Conservation (phyloP, 2,113 vertebrate species). For the Hippocampus guttulatus region DNA sequence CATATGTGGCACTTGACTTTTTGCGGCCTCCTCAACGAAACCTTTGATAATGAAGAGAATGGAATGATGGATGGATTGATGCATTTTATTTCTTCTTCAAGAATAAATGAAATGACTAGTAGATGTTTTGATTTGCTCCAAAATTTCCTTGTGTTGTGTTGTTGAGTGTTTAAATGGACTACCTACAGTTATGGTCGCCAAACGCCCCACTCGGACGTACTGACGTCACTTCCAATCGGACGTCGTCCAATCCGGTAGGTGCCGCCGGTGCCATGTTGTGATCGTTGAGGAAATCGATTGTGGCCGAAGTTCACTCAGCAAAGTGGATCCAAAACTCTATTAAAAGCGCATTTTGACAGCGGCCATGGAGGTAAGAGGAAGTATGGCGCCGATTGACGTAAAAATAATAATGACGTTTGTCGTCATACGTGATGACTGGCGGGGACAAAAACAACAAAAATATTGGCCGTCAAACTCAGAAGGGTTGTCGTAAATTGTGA, state of each 20-base stretch:
- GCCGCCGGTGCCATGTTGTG: constrained; percentile 60
- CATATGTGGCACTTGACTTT: too few species aligned
- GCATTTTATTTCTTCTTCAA: too few species aligned
- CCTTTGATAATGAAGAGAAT: too few species aligned
- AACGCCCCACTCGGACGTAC: constrained; percentile 4
- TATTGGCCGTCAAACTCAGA: constrained; percentile 22
- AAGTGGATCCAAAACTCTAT: constrained; percentile 53
- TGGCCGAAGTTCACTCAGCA: constrained; percentile 56
- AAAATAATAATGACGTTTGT: constrained; percentile 25
- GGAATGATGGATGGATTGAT: too few species aligned
- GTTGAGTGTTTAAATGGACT: background rate
- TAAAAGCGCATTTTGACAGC: constrained; percentile 51
- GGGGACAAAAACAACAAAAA: constrained; percentile 14
- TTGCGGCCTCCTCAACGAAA: too few species aligned
- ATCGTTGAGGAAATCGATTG: constrained; percentile 60
- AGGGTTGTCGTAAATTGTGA: too few species aligned
- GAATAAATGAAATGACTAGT: too few species aligned
- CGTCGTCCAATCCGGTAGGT: constrained; percentile 56
- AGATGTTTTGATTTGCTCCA: too few species aligned
- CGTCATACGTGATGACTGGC: constrained; percentile 1
- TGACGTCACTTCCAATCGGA: constrained; percentile 55
- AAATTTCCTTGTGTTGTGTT: background rate
- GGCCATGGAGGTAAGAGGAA: constrained; percentile 76
- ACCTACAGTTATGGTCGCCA: constrained; percentile 19
- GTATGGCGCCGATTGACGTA: constrained; percentile 16